Evolutionary conservation across 2,888 invertebrate genomes (phyloP), one percentile per base, ranked within the genome.

Genomic region (Linyphia triangularis): DNA sequence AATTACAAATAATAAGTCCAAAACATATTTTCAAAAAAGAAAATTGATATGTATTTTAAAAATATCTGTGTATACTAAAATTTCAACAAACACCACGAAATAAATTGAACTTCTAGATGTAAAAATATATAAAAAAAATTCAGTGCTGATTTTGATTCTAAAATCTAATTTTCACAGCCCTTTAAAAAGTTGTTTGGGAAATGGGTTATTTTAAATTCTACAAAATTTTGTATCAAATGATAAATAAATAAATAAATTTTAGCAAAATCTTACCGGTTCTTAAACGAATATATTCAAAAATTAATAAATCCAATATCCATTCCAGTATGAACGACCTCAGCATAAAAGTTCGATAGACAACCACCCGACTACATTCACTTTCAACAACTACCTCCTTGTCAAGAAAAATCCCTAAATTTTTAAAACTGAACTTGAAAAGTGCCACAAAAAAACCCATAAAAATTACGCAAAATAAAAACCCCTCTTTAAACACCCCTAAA

Each of bases 341-440:
- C 69, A 13, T 40, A 26, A 51, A 63, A 57, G 73, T 88, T 82
- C 81, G 63, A 33, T 33, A 51, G 51, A 51, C 51, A 51, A 73
- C 75, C 81, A 75, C 81, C 75, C 81, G 40, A 75, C 86, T 75
- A 81, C 81, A 63, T 82, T 88, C 86, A 88, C 86, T 88, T 88
- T 88, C 86, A 67, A 61, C 63, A 33, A 81, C 70, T 28, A 78
- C 85, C 79, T 72, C 72, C 63, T 67, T 73, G 51, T 63, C n/a
- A 30, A 22, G 37, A 26, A 67, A 65, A 79, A 57, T 57, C 57
- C 59, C 61, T 67, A 13, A 43, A 86, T 65, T 88, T 88, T 88
- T 59, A 73, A 70, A 81, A 79, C 43, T 88, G 81, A 88, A 88
- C 86, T 88, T 88, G 86, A 88, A 88, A 73, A 88, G 72, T 40